These are phyloP conservation scores for Drosophila novamexicana DNA, from an alignment of 1,140 invertebrate genomes.

Conservation along the genomic window DNA sequence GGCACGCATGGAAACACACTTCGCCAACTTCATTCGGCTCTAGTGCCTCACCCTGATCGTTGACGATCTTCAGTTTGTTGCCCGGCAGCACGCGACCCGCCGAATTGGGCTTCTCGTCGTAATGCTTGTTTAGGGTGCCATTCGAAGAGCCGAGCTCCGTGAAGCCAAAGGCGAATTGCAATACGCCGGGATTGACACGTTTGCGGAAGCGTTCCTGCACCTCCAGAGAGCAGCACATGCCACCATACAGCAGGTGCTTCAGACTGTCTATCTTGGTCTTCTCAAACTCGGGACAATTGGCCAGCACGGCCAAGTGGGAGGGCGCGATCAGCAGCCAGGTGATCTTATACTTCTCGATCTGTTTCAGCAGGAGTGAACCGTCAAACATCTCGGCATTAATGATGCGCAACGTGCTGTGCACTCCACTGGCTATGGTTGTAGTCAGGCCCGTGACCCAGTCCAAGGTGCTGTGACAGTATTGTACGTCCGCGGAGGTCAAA, in stretches of 20 bases:
- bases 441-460: conserved; percentile 51
- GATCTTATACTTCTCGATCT: conserved; percentile 39
- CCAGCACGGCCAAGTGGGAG: conserved; percentile 25
- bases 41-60: conserved; percentile 85
- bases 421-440: neutral
- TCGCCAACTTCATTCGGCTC: conserved; percentile 87
- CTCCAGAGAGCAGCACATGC: conserved; percentile 25
- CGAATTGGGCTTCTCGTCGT: conserved; percentile 40
- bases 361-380: neutral
- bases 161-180: conserved; percentile 34
- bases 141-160: conserved; percentile 30
- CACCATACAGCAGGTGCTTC: conserved; percentile 29
- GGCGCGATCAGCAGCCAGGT: conserved; percentile 30
- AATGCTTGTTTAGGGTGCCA: conserved; percentile 28
- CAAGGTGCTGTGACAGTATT: conserved; percentile 39
- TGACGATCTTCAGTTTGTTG: conserved; percentile 68
- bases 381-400: conserved; percentile 24
- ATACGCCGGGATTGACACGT: conserved; percentile 15
- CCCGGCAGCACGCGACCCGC: conserved; percentile 53
- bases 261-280: conserved; percentile 21
- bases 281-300: conserved; percentile 20
- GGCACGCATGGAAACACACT: conserved; percentile 85
- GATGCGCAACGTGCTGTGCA: conserved; percentile 24
- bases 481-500: conserved; percentile 20
- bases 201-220: conserved; percentile 22